phyloP scores from a whole-genome alignment of 2,113 vertebrate genomes.

The Periophthalmus modestus region DNA sequence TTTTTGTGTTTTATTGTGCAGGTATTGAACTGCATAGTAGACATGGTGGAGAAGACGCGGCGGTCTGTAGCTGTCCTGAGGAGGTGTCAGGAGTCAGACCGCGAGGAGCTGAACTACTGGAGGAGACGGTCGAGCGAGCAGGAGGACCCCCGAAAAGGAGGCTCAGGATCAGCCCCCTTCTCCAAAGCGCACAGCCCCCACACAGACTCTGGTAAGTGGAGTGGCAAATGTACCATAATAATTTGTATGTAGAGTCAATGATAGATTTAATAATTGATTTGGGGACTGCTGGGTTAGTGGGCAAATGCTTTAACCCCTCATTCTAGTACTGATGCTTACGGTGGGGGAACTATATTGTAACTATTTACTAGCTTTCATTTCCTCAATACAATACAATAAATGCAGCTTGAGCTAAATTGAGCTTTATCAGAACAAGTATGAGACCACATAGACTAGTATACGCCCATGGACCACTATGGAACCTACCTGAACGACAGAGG shows the following conservation, averaged over 20 bases:
- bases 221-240: not conserved
- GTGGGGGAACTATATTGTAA: too few relatives aligned
- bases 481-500: too few relatives aligned
- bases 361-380: too few relatives aligned
- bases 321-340: too few relatives aligned
- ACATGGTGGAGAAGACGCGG: conserved; percentile 98
- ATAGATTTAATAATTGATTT: too few relatives aligned
- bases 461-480: too few relatives aligned
- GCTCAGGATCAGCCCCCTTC: conserved; percentile 64
- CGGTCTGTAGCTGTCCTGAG: conserved; percentile 93
- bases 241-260: not conserved
- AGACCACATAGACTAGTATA: too few relatives aligned
- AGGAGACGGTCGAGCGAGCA: conserved; percentile 88
- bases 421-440: too few relatives aligned
- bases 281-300: too few relatives aligned
- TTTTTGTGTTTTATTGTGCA: conserved; percentile 41
- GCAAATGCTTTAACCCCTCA: too few relatives aligned
- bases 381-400: too few relatives aligned
- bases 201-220: conserved; percentile 84
- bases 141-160: conserved; percentile 87
- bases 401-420: too few relatives aligned
- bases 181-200: conserved; percentile 91
- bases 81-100: conserved; percentile 94
- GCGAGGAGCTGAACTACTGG: conserved; percentile 97
- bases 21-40: conserved; percentile 98